Evolutionary conservation across 2,113 vertebrate species (phyloP).

Genomic region (Atrichornis clamosus): DNA sequence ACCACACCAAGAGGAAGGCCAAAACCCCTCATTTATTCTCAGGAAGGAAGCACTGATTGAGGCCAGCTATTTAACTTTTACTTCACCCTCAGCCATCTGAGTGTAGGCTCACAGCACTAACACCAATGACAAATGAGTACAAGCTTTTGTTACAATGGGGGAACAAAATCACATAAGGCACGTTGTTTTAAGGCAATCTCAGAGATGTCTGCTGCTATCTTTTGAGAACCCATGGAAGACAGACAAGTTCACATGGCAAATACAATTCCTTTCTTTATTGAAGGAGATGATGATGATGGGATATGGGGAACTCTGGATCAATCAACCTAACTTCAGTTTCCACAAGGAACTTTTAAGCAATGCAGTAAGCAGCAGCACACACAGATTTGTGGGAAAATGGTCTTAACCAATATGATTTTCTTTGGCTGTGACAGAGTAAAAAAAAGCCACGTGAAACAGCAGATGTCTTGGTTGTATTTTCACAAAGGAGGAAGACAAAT

Average conservation of each 20-base stretch:
- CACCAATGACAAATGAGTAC: not conserved
- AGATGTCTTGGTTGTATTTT: not conserved
- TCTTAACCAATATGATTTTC: not conserved
- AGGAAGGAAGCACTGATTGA: not conserved
- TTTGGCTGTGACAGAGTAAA: not conserved
- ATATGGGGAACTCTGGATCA: not conserved
- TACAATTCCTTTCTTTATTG: not conserved
- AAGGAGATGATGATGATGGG: not conserved
- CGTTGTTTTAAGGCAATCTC: not conserved
- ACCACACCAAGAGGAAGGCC: not conserved
- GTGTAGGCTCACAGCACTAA: not conserved
- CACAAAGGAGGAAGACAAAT: not conserved
- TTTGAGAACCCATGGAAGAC: not conserved
- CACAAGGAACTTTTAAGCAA: not conserved
- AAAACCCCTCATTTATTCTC: not conserved
- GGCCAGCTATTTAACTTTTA: conserved; percentile 2
- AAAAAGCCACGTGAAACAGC: not conserved
- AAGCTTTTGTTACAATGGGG: not conserved
- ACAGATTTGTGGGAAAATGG: not conserved
- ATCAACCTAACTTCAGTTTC: not conserved
- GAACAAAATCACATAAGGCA: not conserved
- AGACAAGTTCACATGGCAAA: not conserved
- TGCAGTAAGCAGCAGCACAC: not conserved
- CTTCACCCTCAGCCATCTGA: not conserved
- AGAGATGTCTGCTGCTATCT: not conserved